Evolutionary conservation across 2,888 invertebrate genomes (phyloP), one percentile per base, ranked within the genome.

Genomic region (Drosophila seclusa): DNA sequence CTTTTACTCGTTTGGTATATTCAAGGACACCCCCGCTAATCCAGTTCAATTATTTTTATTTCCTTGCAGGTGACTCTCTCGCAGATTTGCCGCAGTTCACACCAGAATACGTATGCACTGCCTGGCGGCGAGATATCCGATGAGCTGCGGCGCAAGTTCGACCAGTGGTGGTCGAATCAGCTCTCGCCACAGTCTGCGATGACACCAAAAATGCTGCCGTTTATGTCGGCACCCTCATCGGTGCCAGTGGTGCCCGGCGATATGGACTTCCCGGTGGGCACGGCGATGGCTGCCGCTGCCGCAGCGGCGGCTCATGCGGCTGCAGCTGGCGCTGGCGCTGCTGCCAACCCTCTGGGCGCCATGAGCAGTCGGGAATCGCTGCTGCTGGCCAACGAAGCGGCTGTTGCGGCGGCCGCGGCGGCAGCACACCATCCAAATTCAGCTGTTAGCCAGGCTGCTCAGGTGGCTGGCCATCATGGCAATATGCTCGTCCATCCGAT

Each of bases 161-260:
- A 98, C 91, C 96, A 97, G 67, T 98, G 98, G 98, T 97, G 97
- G 96, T 95, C 95, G 50, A 94, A 95, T 65, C 97, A 97, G 90
- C 95, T 96, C 58, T 95, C 95, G 18, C 95, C 96, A 48, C 93
- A 94, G 90, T 92, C 94, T 61, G 92, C 94, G 48, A 94, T 94
- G 82, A 91, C 94, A 32, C 94, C 93, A 59, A 94, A 94, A 88
- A 94, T 94, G 79, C 87, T 94, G 64, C 94, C 94, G 69, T 93
- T 94, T 55, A 92, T 92, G 91, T 82, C 91, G 49, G 92, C 92
- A 2, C 91, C 93, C 0, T 73, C 91, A 1, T 82, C 85, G 2
- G 89, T 91, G 27, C 91, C 90, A 0, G 79, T 92, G 11, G 92
- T 91, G 52, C 90, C 90, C 18, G 89, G 82, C 29, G 93, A 93